A percentile compares a stretch with the other conserved stretches of the same genome.
phyloP scores from a whole-genome alignment of 2,797 vertebrate species.

The Kryptolebias ocellatus region DNA sequence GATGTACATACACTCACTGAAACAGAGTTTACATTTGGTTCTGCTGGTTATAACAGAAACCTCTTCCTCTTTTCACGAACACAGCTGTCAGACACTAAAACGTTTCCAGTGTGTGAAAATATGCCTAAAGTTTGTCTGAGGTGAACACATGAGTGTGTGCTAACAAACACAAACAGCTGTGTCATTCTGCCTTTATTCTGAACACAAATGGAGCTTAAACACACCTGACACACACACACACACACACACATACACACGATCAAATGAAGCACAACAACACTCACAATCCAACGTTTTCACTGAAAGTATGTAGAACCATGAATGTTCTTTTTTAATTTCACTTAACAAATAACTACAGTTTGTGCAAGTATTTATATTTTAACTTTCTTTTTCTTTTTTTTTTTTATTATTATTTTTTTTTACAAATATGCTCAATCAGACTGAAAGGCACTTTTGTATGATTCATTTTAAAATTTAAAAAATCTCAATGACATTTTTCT shows the following conservation, averaged over 20 bases:
- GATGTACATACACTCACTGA: conserved; percentile 17
- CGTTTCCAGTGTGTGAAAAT: background rate
- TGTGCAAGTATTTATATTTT: conserved; percentile 63
- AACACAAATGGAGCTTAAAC: conserved; percentile 18
- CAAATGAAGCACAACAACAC: conserved; percentile 69
- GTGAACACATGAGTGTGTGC: conserved; percentile 6
- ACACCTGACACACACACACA: background rate
- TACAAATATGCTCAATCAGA: conserved; percentile 47
- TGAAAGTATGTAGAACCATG: conserved; percentile 58
- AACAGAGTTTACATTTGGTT: conserved; percentile 48
- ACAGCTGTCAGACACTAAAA: conserved; percentile 21
- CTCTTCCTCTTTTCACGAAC: conserved; percentile 24
- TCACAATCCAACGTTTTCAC: conserved; percentile 46
- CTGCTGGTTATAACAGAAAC: conserved; percentile 35
- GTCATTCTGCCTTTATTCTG: conserved; percentile 51
- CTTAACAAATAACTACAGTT: conserved; percentile 42
- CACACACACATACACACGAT: conserved; percentile 1
- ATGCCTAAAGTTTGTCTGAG: conserved; percentile 12
- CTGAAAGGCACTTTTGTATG: conserved; percentile 66
- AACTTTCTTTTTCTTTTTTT: conserved; percentile 38
- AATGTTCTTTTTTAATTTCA: conserved; percentile 71
- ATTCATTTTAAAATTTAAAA: conserved; percentile 41
- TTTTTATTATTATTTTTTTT: conserved; percentile 8
- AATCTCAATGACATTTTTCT: conserved; percentile 24
- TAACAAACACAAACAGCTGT: conserved; percentile 25